These are phyloP conservation scores for Centropus unirufus DNA, from an alignment of 2,113 vertebrate species.

Conservation along the genomic window DNA sequence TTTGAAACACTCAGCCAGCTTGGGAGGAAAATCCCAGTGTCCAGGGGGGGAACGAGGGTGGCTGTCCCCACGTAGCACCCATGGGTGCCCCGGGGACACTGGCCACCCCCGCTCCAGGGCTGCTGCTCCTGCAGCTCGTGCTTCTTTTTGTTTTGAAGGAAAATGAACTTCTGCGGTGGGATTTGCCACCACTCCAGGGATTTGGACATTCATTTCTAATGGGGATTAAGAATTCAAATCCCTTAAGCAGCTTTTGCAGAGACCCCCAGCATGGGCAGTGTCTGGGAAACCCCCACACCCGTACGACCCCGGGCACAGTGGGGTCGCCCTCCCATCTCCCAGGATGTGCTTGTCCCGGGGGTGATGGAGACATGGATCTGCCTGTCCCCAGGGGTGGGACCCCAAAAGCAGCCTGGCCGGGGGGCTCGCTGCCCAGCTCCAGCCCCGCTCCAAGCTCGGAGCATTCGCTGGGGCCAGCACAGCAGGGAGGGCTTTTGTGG, in stretches of 20 bases:
- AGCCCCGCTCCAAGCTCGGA: rapidly evolving
- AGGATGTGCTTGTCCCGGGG: rapidly evolving
- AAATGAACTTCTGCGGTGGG: slow-evolving; percentile 37
- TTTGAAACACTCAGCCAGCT: not conserved
- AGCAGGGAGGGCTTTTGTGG: not conserved
- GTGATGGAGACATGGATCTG: not conserved
- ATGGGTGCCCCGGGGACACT: not conserved
- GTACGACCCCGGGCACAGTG: rapidly evolving
- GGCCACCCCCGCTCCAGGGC: not conserved
- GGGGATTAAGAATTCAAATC: slow-evolving; percentile 65
- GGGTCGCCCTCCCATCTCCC: rapidly evolving
- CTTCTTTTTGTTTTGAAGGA: slow-evolving; percentile 5
- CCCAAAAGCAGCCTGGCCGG: not conserved
- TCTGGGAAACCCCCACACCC: not conserved
- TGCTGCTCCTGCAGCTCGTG: not conserved
- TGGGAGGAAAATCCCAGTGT: not conserved
- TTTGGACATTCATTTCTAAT: slow-evolving; percentile 64
- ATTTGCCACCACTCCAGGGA: slow-evolving; percentile 48
- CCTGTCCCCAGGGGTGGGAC: too few species aligned
- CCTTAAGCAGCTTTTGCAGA: slow-evolving; percentile 63
- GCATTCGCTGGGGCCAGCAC: not conserved
- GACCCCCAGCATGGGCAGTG: not conserved
- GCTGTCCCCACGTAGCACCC: rapidly evolving
- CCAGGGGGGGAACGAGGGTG: not conserved
- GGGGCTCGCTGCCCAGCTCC: rapidly evolving